phyloP scores from a whole-genome alignment of 2,113 vertebrate species.

The human region GRCh38 chr21:40368501-40369000 shows the following conservation, averaged over 20 bases:
- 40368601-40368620: not conserved
- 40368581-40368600: not conserved
- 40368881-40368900: not conserved
- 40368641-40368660: not conserved
- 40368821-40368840: not conserved
- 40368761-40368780: not conserved
- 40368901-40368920: not conserved
- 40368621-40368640: not conserved
- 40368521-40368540: not conserved
- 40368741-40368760: not conserved
- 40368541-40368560: not conserved
- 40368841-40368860: no score
- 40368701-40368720: rapidly evolving
- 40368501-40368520: no score
- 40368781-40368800: no score
- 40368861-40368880: rapidly evolving
- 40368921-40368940: not conserved
- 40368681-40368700: not conserved
- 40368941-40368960: not conserved
- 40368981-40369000: not conserved
- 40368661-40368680: not conserved
- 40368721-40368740: not conserved
- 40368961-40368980: not conserved
- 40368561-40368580: not conserved
- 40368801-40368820: no score